phyloP scores from a whole-genome alignment of 2,797 vertebrate genomes.

The Platyrinchus mystaceus region DNA sequence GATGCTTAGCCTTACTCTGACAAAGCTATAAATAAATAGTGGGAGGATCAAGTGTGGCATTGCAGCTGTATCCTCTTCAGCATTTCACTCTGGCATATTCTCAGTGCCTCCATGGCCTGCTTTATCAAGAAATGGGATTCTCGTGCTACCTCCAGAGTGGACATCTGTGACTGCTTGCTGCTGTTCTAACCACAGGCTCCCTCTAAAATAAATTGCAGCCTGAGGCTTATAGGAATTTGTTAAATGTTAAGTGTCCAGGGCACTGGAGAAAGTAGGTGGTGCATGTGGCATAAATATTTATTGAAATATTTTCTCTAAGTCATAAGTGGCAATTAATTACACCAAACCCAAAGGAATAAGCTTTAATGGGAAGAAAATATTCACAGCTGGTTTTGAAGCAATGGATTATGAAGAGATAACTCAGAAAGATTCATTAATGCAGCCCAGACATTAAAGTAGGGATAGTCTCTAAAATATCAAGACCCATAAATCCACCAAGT shows the following conservation, averaged over 20 bases:
- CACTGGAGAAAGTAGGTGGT: constrained; percentile 8
- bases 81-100: background rate
- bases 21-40: background rate
- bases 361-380: constrained; percentile 56
- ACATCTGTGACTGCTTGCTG: background rate
- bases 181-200: background rate
- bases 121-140: background rate
- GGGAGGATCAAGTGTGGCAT: background rate
- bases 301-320: constrained; percentile 60
- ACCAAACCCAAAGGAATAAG: constrained; percentile 41
- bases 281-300: constrained; percentile 56
- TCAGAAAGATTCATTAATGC: background rate
- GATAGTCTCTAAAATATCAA: constrained; percentile 5
- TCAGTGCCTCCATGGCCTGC: background rate
- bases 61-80: background rate
- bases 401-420: background rate
- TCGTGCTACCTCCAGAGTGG: background rate
- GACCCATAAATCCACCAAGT: background rate
- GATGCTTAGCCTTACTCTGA: background rate
- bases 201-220: background rate
- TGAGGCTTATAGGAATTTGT: background rate
- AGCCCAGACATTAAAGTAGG: background rate
- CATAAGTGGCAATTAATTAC: constrained; percentile 58
- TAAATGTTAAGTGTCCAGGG: background rate
- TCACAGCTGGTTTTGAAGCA: constrained; percentile 24